Base-by-base conservation (phyloP, 2,888 invertebrate species). In the Drosophila niveifrons region DNA sequence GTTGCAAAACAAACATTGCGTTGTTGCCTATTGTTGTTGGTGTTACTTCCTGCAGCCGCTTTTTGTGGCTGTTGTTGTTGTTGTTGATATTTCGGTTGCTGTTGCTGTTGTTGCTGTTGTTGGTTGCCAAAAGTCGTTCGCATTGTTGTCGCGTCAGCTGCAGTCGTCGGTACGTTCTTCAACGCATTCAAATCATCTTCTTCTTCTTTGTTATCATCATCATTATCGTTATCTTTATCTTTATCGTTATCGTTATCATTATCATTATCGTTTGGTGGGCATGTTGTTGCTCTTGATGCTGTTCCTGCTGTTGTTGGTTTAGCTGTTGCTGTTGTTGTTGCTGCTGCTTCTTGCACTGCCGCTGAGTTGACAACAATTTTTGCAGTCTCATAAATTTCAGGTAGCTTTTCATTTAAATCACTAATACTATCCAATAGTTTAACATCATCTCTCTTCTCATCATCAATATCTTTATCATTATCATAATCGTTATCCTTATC, bases 341-440 rank as follows among this genome's bases (percentile, higher is more conserved):
- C 31, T 70, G 66, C 17, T 67, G 75, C 47, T 67, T 63, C 51
- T 73, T 75, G 66, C 68, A 72, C 89, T 88, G 81, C 86, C 82
- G 88, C 80, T 79, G 84, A 86, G 89, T 82, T 79, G 87, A 82
- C 90, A 90, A 89, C 89, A 90, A 89, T 89, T 72, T 87, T 90
- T 81, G 88, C 91, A 91, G 91, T 91, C 91, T 91, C 90, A 90
- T 90, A 90, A 90, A 89, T 87, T 88, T 91, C 90, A 90, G 92
- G 91, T 91, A 92, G 90, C 90, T 91, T 92, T 89, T 90, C 91
- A 80, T 91, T 91, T 83, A 92, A 88, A 89, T 92, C 92, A 88
- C 90, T 91, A 90, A 92, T 92, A 91, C 92, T 92, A 90, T 90
- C 90, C 88, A 92, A 90, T 83, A 90, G 82, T 82, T 90, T 88